phyloP scores from a whole-genome alignment of 2,797 vertebrate genomes.

The Limosa lapponica region DNA sequence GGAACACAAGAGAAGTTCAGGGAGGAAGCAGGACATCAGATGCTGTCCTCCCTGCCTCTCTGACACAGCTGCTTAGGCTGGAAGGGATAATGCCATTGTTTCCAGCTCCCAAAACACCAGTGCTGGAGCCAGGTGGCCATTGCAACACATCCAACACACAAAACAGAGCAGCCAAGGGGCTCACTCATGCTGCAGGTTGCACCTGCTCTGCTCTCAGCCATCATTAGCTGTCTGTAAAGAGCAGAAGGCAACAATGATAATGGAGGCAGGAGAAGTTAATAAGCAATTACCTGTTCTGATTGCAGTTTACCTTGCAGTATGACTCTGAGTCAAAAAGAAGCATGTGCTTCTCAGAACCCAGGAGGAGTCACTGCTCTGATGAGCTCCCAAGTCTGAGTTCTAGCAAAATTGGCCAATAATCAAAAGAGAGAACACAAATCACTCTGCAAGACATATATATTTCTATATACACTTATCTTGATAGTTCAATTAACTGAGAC shows the following conservation, averaged over 20 bases:
- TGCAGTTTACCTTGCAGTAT: background rate
- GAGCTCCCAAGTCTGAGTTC: background rate
- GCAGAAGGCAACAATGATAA: background rate
- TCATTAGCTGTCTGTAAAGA: background rate
- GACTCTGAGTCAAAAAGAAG: background rate
- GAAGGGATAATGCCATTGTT: background rate
- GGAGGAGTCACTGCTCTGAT: background rate
- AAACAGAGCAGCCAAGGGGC: background rate
- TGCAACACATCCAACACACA: background rate
- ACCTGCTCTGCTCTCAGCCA: background rate
- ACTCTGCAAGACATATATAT: background rate
- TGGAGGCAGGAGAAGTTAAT: background rate
- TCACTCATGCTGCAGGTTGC: fast-evolving
- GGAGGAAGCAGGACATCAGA: background rate
- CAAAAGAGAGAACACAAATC: background rate
- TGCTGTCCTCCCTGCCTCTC: background rate
- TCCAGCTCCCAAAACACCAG: background rate
- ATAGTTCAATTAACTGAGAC: background rate
- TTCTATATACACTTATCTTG: background rate
- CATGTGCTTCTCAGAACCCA: background rate
- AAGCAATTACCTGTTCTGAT: background rate
- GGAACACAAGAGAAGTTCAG: background rate
- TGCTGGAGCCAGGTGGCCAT: background rate
- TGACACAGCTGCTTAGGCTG: background rate
- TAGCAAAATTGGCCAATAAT: background rate